Evolutionary conservation across 2,797 vertebrate genomes (phyloP).

Genomic region (Helostoma temminkii): DNA sequence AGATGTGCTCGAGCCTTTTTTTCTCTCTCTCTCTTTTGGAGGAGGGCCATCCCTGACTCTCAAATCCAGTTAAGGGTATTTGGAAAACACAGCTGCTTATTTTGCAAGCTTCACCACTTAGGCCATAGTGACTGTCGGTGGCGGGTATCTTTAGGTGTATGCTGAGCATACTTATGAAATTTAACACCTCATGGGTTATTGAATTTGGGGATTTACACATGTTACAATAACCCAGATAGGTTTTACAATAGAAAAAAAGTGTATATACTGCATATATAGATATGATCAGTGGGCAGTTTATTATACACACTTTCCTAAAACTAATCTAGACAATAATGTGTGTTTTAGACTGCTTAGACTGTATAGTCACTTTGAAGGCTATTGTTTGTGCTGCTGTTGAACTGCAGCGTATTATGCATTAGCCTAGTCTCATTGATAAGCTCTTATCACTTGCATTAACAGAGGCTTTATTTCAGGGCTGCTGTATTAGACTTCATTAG

Average conservation of each 20-base stretch:
- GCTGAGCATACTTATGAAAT: slow-evolving; percentile 46
- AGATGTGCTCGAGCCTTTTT: slow-evolving; percentile 79
- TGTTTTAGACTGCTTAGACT: too few species aligned
- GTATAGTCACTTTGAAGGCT: too few species aligned
- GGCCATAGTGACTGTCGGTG: slow-evolving; percentile 43
- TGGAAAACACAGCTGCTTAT: slow-evolving; percentile 77
- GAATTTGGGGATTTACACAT: slow-evolving; percentile 42
- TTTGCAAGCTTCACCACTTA: slow-evolving; percentile 69
- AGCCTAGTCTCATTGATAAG: neutral
- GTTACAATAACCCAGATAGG: slow-evolving; percentile 11
- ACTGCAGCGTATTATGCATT: too few species aligned
- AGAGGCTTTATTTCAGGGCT: neutral
- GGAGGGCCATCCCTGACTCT: slow-evolving; percentile 71
- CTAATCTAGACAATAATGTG: neutral
- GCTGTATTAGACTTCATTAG: too few species aligned
- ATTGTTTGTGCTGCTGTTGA: too few species aligned
- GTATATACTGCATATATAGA: neutral
- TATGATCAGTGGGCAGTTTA: neutral
- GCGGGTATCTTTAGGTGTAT: slow-evolving; percentile 61
- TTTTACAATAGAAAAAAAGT: slow-evolving; percentile 2
- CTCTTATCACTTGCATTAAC: neutral
- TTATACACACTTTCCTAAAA: neutral
- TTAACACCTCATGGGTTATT: slow-evolving; percentile 50
- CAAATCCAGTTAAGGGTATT: slow-evolving; percentile 85
- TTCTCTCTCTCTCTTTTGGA: slow-evolving; percentile 54